phyloP scores from a whole-genome alignment of 1,140 invertebrate species.

The Tyrophagus putrescentiae region DNA sequence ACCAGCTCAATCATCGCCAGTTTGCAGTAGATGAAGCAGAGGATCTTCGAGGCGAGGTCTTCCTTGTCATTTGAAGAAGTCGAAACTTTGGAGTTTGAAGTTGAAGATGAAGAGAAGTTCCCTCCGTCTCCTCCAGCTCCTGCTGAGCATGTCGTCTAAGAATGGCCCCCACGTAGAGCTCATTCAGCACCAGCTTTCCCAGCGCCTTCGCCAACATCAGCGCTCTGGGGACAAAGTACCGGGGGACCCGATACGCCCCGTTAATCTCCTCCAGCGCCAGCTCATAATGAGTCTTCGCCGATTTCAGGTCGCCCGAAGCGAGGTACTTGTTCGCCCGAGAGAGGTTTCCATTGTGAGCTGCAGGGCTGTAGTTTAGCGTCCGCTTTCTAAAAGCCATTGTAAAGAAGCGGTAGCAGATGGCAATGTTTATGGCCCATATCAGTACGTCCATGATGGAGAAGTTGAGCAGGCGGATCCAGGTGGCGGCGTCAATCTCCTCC shows the following conservation, averaged over 20 bases:
- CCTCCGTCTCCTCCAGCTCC: not conserved
- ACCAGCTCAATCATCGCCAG: slow-evolving; percentile 22
- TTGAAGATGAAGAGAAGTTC: no score
- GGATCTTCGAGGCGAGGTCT: not conserved
- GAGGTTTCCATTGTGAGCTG: slow-evolving; percentile 11
- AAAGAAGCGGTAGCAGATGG: slow-evolving; percentile 17
- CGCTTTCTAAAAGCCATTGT: slow-evolving; percentile 11
- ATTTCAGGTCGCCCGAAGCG: slow-evolving; percentile 12
- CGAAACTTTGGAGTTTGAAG: not conserved
- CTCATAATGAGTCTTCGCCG: slow-evolving; percentile 15
- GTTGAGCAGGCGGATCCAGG: slow-evolving; percentile 15
- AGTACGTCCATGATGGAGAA: not conserved
- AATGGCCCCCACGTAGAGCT: slow-evolving; percentile 18
- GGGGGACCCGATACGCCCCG: slow-evolving; percentile 3
- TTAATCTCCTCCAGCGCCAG: slow-evolving; percentile 12
- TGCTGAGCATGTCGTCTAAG: not conserved
- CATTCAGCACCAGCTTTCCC: slow-evolving; percentile 17
- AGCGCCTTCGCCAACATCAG: slow-evolving; percentile 13
- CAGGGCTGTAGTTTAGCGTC: not conserved
- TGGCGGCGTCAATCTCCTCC: slow-evolving; percentile 24
- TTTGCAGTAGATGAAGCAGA: slow-evolving; percentile 22
- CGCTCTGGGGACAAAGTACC: not conserved
- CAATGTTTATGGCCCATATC: slow-evolving; percentile 22
- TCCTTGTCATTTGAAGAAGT: not conserved
- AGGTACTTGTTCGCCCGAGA: slow-evolving; percentile 17